Evolutionary conservation across 1,140 invertebrate genomes (phyloP).

Genomic region (Drosophila paulistorum): DNA sequence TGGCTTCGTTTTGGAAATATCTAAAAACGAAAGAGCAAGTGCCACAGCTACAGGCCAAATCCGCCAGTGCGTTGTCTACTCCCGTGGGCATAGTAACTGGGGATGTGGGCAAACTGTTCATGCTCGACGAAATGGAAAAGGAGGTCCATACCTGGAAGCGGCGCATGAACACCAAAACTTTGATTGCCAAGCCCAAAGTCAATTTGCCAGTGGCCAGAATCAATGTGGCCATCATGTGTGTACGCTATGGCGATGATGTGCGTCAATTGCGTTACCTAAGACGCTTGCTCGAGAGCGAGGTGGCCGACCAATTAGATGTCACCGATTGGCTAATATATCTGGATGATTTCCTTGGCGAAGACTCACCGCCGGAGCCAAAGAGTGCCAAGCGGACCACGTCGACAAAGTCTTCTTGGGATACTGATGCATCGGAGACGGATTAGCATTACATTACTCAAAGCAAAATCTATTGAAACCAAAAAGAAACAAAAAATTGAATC

Average conservation of each 20-base stretch:
- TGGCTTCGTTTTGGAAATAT: slow-evolving; percentile 55
- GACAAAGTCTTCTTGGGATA: not conserved
- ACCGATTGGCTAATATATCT: slow-evolving; percentile 54
- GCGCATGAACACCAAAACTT: slow-evolving; percentile 53
- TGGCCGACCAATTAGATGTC: slow-evolving; percentile 34
- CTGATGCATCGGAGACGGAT: not conserved
- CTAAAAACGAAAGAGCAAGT: slow-evolving; percentile 48
- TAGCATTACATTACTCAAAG: not conserved
- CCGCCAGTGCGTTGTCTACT: slow-evolving; percentile 52
- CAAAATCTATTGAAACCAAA: not conserved
- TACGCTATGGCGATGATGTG: slow-evolving; percentile 52
- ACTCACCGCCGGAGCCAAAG: slow-evolving; percentile 13
- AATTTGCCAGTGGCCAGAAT: slow-evolving; percentile 59
- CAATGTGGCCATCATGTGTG: slow-evolving; percentile 40
- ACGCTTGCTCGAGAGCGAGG: slow-evolving; percentile 29
- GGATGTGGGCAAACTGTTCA: slow-evolving; percentile 56
- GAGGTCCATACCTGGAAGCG: slow-evolving; percentile 63
- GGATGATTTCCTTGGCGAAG: slow-evolving; percentile 47
- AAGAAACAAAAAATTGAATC: not conserved
- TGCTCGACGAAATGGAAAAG: slow-evolving; percentile 62
- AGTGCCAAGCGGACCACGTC: too few species aligned
- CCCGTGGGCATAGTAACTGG: slow-evolving; percentile 52
- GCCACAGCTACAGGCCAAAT: slow-evolving; percentile 45
- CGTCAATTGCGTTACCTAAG: slow-evolving; percentile 51
- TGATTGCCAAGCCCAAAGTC: slow-evolving; percentile 47